Evolutionary conservation across 2,888 invertebrate genomes (phyloP).

Genomic region (Meteorus colon): DNA sequence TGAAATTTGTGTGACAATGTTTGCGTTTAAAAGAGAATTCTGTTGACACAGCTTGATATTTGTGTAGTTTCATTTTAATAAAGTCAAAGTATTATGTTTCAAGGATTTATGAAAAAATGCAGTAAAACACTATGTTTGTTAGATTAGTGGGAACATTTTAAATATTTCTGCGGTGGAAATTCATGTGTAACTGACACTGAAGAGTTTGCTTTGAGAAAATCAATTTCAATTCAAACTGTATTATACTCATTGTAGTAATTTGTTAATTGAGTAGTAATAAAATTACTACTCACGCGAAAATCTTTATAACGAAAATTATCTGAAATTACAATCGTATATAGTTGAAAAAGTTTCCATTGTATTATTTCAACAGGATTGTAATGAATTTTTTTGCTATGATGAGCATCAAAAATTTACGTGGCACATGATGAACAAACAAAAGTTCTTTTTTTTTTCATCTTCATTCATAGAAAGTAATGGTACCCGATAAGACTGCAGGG

Average conservation of each 20-base stretch:
- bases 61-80: too few species aligned
- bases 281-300: not conserved
- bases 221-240: too few species aligned
- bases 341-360: too few species aligned
- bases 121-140: not conserved
- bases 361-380: not conserved
- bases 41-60: not conserved
- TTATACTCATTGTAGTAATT: too few species aligned
- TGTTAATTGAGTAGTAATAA: too few species aligned
- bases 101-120: too few species aligned
- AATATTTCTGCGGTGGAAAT: too few species aligned
- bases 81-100: too few species aligned
- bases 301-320: not conserved
- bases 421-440: not conserved
- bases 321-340: too few species aligned
- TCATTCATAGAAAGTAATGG: conserved; percentile 6
- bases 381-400: not conserved
- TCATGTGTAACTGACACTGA: too few species aligned
- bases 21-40: not conserved
- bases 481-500: not conserved
- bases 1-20: not conserved
- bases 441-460: not conserved
- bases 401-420: not conserved
- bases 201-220: too few species aligned
- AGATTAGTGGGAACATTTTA: too few species aligned